A percentile compares a stretch with the other conserved stretches of the same genome.
Evolutionary conservation across 2,797 vertebrate species (phyloP).

Genomic region (Centropyge bicolor): DNA sequence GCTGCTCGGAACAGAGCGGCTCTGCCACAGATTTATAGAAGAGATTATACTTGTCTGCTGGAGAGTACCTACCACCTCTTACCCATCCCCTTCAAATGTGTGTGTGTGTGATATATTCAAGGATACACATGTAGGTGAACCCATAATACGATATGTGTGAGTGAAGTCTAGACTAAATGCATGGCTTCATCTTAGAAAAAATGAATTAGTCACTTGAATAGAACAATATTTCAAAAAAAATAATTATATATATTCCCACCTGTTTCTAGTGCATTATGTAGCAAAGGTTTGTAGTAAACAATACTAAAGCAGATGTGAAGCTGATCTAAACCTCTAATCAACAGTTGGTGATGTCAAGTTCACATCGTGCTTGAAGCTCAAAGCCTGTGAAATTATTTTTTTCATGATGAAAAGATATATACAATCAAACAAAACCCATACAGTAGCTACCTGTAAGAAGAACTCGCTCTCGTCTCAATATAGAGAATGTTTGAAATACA

Average conservation of each 20-base stretch:
- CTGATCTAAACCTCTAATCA: slow-evolving; percentile 10
- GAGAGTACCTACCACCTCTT: slow-evolving; percentile 53
- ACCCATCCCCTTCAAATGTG: slow-evolving; percentile 37
- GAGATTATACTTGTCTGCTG: slow-evolving; percentile 65
- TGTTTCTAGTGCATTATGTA: background rate
- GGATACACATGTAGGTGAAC: slow-evolving; percentile 25
- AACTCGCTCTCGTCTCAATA: slow-evolving; percentile 10
- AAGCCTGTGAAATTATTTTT: slow-evolving; percentile 47
- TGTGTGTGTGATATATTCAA: slow-evolving; percentile 35
- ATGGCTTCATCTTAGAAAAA: slow-evolving; percentile 12
- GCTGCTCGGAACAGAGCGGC: slow-evolving; percentile 50
- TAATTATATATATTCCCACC: slow-evolving; percentile 11
- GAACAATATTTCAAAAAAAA: slow-evolving; percentile 9
- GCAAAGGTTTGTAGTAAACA: background rate
- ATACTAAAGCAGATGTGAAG: slow-evolving; percentile 2
- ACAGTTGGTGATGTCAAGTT: slow-evolving; percentile 15
- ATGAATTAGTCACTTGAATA: background rate
- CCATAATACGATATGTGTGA: slow-evolving; percentile 10
- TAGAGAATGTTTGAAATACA: slow-evolving; percentile 51
- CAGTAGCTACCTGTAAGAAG: slow-evolving; percentile 3
- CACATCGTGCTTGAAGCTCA: slow-evolving; percentile 12
- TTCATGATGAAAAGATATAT: slow-evolving; percentile 23
- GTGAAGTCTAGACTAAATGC: slow-evolving; percentile 12
- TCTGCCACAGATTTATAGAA: slow-evolving; percentile 60
- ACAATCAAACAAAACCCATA: slow-evolving; percentile 26